A percentile compares a stretch with the other conserved stretches of the same genome.
Conservation (phyloP, 2,113 vertebrate genomes). For the Riparia riparia region DNA sequence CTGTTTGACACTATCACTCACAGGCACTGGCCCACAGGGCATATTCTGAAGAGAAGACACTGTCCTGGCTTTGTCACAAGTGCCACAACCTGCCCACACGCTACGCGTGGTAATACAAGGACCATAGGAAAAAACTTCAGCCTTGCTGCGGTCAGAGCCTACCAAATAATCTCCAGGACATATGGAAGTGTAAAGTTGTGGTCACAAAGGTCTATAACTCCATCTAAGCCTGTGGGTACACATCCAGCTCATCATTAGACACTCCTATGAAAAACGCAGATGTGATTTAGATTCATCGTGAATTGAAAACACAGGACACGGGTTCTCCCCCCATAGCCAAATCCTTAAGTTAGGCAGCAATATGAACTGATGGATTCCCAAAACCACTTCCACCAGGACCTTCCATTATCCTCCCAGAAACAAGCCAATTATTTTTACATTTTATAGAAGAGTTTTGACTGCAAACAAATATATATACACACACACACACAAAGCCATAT, state of each 20-base stretch:
- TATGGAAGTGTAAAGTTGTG: rapidly evolving
- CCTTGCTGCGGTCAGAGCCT: neutral
- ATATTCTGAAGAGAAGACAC: neutral
- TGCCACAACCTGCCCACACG: rapidly evolving
- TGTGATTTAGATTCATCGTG: neutral
- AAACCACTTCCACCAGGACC: neutral
- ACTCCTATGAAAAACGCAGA: neutral
- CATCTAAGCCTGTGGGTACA: neutral
- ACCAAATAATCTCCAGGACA: neutral
- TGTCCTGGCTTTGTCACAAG: neutral
- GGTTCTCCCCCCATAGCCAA: neutral
- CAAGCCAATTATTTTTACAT: neutral
- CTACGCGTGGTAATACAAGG: neutral
- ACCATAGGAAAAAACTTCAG: neutral
- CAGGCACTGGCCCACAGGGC: neutral
- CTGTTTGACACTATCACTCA: neutral
- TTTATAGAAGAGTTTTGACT: neutral
- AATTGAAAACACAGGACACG: neutral
- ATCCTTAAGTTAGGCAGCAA: neutral
- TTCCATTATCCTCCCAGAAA: neutral
- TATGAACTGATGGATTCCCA: neutral
- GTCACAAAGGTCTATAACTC: neutral
- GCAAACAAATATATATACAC: neutral
- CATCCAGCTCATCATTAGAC: neutral
- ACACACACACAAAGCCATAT: rapidly evolving